phyloP scores from a whole-genome alignment of 2,888 invertebrate species.

The Eupithecia subfuscata region DNA sequence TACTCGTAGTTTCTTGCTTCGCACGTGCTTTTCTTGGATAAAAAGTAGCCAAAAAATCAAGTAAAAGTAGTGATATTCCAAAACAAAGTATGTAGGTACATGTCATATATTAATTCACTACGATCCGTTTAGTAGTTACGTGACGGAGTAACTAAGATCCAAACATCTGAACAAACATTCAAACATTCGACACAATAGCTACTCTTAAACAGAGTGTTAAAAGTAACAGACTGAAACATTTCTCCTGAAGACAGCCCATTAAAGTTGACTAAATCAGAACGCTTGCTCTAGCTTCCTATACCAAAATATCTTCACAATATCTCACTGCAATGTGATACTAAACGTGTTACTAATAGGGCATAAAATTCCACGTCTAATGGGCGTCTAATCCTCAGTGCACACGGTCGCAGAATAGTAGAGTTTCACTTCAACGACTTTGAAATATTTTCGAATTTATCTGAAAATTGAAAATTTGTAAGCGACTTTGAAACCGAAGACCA shows the following conservation, averaged over 20 bases:
- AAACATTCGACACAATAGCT: not conserved
- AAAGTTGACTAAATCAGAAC: constrained; percentile 31
- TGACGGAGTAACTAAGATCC: not conserved
- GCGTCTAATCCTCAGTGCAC: constrained; percentile 52
- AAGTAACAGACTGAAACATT: constrained; percentile 12
- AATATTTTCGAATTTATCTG: not conserved
- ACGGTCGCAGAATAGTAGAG: constrained; percentile 37
- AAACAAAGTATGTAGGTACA: not conserved
- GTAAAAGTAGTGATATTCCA: not conserved
- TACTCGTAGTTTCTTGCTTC: not conserved
- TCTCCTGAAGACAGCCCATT: constrained; percentile 29
- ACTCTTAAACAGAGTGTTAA: not conserved
- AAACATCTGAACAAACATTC: not conserved
- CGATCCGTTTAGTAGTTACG: not conserved
- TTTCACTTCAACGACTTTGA: constrained; percentile 4
- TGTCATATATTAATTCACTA: not conserved
- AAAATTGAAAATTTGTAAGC: constrained; percentile 5
- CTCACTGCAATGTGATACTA: constrained; percentile 40
- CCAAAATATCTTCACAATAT: constrained; percentile 30
- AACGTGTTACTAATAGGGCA: constrained; percentile 41
- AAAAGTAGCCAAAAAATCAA: not conserved
- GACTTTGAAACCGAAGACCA: constrained; percentile 17
- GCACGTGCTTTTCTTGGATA: not conserved
- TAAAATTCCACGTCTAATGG: constrained; percentile 47
- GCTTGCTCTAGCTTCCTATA: constrained; percentile 30